These are phyloP conservation scores for Myotis planiceps DNA, from an alignment of 2,797 vertebrate genomes.

Conservation along the genomic window DNA sequence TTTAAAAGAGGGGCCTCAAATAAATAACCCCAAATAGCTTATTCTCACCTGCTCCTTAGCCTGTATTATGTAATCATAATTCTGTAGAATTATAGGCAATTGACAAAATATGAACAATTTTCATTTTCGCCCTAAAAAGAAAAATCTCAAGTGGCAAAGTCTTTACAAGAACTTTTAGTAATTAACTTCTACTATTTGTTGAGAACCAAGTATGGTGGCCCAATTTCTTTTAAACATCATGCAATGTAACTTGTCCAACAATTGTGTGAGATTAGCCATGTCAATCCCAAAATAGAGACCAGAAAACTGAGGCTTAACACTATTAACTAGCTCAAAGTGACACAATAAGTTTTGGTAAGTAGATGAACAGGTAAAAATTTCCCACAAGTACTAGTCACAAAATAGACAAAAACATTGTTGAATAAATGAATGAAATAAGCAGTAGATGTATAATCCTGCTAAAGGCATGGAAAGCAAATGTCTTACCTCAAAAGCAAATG, in stretches of 20 bases:
- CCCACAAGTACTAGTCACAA: neutral
- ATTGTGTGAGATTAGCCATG: neutral
- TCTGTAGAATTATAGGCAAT: neutral
- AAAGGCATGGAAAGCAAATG: neutral
- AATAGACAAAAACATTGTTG: neutral
- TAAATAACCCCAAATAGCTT: neutral
- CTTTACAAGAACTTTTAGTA: neutral
- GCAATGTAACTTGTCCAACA: neutral
- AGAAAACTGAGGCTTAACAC: neutral
- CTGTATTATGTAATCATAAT: neutral
- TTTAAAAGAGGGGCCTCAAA: neutral
- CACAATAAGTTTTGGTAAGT: neutral
- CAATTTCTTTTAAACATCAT: neutral
- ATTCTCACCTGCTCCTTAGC: neutral
- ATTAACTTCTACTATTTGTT: neutral
- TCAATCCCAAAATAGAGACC: neutral
- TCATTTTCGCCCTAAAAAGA: neutral
- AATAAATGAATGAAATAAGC: neutral
- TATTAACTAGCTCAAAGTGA: neutral
- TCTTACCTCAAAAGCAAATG: conserved; percentile 89
- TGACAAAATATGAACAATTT: neutral
- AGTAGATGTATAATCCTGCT: neutral
- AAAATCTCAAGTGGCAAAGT: neutral
- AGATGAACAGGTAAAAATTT: neutral
- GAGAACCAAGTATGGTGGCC: neutral